Conservation (phyloP, 2,113 vertebrate genomes). For the Hippocampus barbouri region DNA sequence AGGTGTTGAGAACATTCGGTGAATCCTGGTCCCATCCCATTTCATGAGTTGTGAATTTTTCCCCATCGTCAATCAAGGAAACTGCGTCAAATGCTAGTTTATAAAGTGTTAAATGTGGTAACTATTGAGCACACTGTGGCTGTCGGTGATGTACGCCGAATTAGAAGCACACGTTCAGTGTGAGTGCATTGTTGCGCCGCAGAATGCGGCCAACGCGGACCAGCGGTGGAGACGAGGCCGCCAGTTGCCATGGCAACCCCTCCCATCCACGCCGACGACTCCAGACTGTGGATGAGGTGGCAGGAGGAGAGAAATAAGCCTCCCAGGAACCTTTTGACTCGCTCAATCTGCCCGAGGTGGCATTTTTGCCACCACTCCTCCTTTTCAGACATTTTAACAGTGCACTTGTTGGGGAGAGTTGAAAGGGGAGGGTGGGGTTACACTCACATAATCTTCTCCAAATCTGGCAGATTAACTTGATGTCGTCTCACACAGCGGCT, state of each 20-base stretch:
- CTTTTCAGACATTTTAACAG: neutral
- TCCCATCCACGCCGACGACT: constrained; percentile 51
- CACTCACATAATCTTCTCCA: constrained; percentile 62
- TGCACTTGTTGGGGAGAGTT: neutral
- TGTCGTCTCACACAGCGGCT: constrained; percentile 51
- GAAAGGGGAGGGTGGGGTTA: constrained; percentile 2
- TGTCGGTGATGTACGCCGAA: neutral
- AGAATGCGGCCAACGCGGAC: constrained; percentile 41
- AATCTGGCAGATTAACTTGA: constrained; percentile 64
- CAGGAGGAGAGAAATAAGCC: constrained; percentile 27
- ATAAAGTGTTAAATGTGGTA: neutral
- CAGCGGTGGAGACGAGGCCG: constrained; percentile 38
- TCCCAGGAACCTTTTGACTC: constrained; percentile 35
- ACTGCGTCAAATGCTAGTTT: neutral
- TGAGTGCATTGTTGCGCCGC: constrained; percentile 8
- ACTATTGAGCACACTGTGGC: neutral
- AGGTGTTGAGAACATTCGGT: neutral
- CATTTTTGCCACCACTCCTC: neutral
- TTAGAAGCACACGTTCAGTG: neutral
- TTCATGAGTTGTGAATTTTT: neutral
- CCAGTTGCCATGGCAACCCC: constrained; percentile 58
- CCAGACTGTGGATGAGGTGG: constrained; percentile 49
- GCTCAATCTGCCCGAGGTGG: neutral
- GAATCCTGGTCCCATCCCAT: neutral
- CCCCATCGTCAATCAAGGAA: neutral